These are phyloP conservation scores for Sciurus niger DNA, from an alignment of 2,113 vertebrate genomes.

Conservation along the genomic window DNA sequence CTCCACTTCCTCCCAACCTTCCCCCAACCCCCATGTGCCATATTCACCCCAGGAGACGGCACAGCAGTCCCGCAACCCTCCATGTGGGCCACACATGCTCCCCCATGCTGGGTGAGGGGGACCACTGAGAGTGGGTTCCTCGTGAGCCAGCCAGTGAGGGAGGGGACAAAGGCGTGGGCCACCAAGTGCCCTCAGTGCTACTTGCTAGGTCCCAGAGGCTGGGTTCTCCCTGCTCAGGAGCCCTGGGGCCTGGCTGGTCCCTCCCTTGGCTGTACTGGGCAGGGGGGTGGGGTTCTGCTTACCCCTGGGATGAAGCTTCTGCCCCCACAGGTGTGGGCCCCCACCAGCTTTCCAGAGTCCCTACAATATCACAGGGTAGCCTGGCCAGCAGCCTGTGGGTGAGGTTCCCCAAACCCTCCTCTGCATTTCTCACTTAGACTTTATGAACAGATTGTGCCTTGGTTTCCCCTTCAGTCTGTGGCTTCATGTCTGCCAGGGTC, in stretches of 20 bases:
- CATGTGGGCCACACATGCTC: no score
- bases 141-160: background rate
- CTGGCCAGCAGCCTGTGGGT: background rate
- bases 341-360: background rate
- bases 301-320: background rate
- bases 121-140: background rate
- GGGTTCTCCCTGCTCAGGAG: background rate
- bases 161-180: background rate
- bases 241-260: background rate
- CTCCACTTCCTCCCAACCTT: background rate
- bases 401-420: background rate
- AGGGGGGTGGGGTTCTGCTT: background rate
- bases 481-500: background rate
- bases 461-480: background rate
- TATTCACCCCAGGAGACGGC: background rate
- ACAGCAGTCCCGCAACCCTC: background rate
- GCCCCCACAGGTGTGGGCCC: background rate
- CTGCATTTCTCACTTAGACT: background rate
- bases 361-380: background rate
- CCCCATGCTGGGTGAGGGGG: fast-evolving
- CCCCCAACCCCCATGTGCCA: fast-evolving
- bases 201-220: background rate
- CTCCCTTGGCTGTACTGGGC: background rate
- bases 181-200: background rate
- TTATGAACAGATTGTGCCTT: background rate